phyloP scores from a whole-genome alignment of 35 echinoderm and acorn worm species.

The Nesometra sesokonis region DNA sequence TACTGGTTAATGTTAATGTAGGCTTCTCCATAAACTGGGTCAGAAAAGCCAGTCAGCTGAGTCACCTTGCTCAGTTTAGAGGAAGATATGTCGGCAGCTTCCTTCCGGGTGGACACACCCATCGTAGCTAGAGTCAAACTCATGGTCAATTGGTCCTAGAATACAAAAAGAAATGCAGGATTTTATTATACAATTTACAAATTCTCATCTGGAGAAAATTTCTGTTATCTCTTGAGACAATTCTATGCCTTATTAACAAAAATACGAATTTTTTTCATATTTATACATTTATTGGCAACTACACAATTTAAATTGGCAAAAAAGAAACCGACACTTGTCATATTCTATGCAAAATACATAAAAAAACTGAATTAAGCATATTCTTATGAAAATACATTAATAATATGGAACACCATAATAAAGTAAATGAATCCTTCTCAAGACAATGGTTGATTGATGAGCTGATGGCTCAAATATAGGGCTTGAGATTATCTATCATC shows the following conservation, averaged over 20 bases:
- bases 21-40: conserved; percentile 93
- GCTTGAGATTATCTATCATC: too few species aligned
- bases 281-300: too few species aligned
- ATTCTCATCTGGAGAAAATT: not conserved
- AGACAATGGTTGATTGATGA: too few species aligned
- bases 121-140: conserved; percentile 93
- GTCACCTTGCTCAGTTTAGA: conserved; percentile 98
- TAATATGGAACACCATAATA: too few species aligned
- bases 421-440: too few species aligned
- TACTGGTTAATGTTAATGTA: conserved; percentile 99
- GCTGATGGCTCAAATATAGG: too few species aligned
- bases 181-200: not conserved
- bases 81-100: conserved; percentile 51
- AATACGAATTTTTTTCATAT: too few species aligned
- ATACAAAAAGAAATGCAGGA: not conserved
- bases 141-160: conserved; percentile 82
- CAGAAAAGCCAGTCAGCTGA: conserved; percentile 94
- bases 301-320: too few species aligned
- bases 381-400: too few species aligned
- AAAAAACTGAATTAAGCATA: too few species aligned
- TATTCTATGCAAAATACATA: too few species aligned
- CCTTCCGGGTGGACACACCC: conserved; percentile 80
- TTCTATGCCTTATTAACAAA: not conserved
- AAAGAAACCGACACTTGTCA: too few species aligned
- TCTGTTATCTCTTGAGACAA: not conserved